phyloP scores from a whole-genome alignment of 2,113 vertebrate genomes.

The zebrafish (Danio rerio) region GRCz12tu NC_133189.1:57189001-57189500 shows the following conservation, averaged over 20 bases:
- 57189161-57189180: constrained; percentile 60
- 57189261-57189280: constrained; percentile 68
- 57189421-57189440: constrained; percentile 58
- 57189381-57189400: constrained; percentile 64
- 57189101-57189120: constrained; percentile 29
- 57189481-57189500: background rate
- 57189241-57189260: constrained; percentile 73
- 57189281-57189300: constrained; percentile 78
- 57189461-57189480: constrained; percentile 26
- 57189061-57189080: constrained; percentile 34
- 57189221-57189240: constrained; percentile 77
- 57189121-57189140: constrained; percentile 40
- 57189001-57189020: constrained; percentile 1
- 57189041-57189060: constrained; percentile 50
- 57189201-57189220: constrained; percentile 77
- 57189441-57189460: constrained; percentile 41
- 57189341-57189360: constrained; percentile 82
- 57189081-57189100: constrained; percentile 45
- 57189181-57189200: constrained; percentile 54
- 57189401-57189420: constrained; percentile 65
- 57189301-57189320: constrained; percentile 76
- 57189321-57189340: constrained; percentile 84
- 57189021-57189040: constrained; percentile 23
- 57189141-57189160: background rate
- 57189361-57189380: constrained; percentile 74